Percentiles rank a stretch among this genome's conserved stretches.
phyloP scores from a whole-genome alignment of 2,888 invertebrate species.

The Synanthedon andrenaeformis region DNA sequence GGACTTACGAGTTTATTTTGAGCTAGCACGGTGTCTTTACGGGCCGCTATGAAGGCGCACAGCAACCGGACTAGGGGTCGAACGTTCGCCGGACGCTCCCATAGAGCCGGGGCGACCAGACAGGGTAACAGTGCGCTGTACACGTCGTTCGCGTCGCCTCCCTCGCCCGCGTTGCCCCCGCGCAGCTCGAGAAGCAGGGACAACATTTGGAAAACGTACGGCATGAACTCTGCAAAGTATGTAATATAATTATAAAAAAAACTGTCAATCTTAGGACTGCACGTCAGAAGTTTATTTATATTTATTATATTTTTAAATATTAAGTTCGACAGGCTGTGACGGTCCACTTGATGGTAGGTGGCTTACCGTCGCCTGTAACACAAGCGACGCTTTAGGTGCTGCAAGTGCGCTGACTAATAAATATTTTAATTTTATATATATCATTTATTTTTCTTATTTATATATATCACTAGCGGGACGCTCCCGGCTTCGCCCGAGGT shows the following conservation, averaged over 20 bases:
- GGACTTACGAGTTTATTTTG: conserved; percentile 77
- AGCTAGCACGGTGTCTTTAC: conserved; percentile 40
- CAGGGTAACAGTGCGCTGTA: conserved; percentile 93
- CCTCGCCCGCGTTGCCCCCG: conserved; percentile 43
- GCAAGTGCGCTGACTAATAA: too few relatives aligned
- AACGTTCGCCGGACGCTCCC: conserved; percentile 95
- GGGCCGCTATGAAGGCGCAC: conserved; percentile 80
- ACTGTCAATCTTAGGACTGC: too few relatives aligned
- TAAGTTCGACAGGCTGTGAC: too few relatives aligned
- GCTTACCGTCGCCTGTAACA: too few relatives aligned
- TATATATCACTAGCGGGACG: too few relatives aligned
- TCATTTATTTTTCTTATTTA: too few relatives aligned
- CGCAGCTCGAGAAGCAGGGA: conserved; percentile 89
- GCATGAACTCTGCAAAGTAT: conserved; percentile 88
- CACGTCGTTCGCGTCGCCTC: conserved; percentile 81
- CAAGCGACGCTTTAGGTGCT: too few relatives aligned
- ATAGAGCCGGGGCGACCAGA: conserved; percentile 88
- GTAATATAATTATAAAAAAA: not conserved
- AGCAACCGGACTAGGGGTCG: conserved; percentile 93
- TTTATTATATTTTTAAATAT: too few relatives aligned
- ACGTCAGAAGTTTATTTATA: too few relatives aligned
- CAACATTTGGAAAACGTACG: conserved; percentile 98
- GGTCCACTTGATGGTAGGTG: too few relatives aligned
- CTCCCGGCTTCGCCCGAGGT: too few relatives aligned
- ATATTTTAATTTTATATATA: too few relatives aligned